Conservation (phyloP, 2,113 vertebrate genomes). For the Stigmatopora nigra region DNA sequence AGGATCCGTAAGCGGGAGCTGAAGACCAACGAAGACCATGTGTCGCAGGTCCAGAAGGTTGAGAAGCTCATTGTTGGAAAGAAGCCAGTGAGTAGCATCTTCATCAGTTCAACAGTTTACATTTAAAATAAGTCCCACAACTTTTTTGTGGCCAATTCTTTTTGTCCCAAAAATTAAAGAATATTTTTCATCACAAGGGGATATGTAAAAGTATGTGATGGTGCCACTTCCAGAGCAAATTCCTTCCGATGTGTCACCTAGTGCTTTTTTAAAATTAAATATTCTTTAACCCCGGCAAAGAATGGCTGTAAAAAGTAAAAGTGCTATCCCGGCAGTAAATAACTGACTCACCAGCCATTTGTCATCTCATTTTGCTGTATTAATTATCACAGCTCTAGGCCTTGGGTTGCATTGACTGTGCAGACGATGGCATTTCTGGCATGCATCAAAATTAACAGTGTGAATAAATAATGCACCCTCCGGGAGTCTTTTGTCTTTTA, state of each 20-base stretch:
- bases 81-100: slow-evolving; percentile 81
- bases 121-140: neutral
- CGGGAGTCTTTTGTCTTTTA: slow-evolving; percentile 16
- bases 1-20: slow-evolving; percentile 95
- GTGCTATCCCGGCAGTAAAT: neutral
- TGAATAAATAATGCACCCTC: slow-evolving; percentile 32
- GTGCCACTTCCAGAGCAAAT: slow-evolving; percentile 19
- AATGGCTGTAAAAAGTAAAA: slow-evolving; percentile 1
- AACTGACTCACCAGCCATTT: slow-evolving; percentile 9
- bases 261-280: slow-evolving; percentile 38
- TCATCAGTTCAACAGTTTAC: slow-evolving; percentile 1
- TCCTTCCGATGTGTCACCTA: slow-evolving; percentile 26
- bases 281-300: slow-evolving; percentile 5
- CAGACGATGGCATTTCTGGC: slow-evolving; percentile 13
- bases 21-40: slow-evolving; percentile 95
- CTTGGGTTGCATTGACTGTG: slow-evolving; percentile 13
- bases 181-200: neutral
- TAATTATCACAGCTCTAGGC: slow-evolving; percentile 1
- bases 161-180: neutral
- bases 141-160: no score
- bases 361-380: slow-evolving; percentile 2
- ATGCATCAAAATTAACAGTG: slow-evolving; percentile 35
- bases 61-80: slow-evolving; percentile 98
- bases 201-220: neutral
- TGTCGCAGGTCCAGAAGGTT: slow-evolving; percentile 97